Evolutionary conservation across 2,797 vertebrate genomes (phyloP).

Genomic region (Sebastes minor): DNA sequence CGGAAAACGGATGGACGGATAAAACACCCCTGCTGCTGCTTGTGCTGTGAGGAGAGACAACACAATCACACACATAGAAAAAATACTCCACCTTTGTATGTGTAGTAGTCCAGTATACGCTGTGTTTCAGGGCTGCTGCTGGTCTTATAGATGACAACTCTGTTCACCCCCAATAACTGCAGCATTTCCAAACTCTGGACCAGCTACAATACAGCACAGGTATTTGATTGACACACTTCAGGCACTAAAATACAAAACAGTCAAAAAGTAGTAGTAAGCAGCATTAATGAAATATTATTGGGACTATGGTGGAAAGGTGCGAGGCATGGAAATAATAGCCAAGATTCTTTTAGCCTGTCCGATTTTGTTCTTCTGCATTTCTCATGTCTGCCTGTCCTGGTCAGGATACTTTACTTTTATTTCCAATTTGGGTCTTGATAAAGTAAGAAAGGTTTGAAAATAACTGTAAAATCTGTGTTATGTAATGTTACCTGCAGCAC

Average conservation of each 20-base stretch:
- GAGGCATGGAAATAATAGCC: not conserved
- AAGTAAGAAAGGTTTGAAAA: not conserved
- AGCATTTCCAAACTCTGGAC: slow-evolving; percentile 74
- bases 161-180: slow-evolving; percentile 63
- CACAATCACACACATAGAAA: not conserved
- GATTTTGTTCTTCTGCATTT: not conserved
- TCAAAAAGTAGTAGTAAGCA: not conserved
- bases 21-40: not conserved
- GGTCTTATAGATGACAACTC: slow-evolving; percentile 68
- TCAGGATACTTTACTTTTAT: not conserved
- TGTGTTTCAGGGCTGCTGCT: slow-evolving; percentile 48
- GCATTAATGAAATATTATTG: not conserved
- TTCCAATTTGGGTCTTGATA: not conserved
- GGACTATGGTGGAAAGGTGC: not conserved
- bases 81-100: slow-evolving; percentile 22
- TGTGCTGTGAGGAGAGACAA: not conserved
- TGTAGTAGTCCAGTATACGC: slow-evolving; percentile 68
- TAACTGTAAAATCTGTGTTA: not conserved
- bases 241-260: not conserved
- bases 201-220: slow-evolving; percentile 26
- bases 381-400: not conserved
- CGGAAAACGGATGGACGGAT: not conserved
- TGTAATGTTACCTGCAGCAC: slow-evolving; percentile 55
- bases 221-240: not conserved
- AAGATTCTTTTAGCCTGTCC: not conserved